Evolutionary conservation across 2,888 invertebrate genomes (phyloP), one percentile per base, ranked within the genome.

Genomic region (Aleiodes testaceus): DNA sequence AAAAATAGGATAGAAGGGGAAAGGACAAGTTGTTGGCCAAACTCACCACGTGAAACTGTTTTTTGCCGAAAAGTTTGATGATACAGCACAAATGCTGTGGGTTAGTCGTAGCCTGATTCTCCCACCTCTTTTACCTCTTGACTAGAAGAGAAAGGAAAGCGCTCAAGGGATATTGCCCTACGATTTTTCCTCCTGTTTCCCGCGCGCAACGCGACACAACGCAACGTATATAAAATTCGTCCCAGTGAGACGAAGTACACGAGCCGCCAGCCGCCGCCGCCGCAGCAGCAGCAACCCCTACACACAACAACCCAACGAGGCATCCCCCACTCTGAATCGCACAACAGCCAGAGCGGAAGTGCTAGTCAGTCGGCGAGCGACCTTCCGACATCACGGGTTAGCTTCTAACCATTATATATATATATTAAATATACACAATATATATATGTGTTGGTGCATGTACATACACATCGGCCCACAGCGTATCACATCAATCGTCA

Each of bases 281-380:
- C 79, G 75, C 81, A 82, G 81, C 82, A 81, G 83, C 75, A 77
- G 81, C 80, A 82, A 80, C 84, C 84, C 83, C 84, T 84, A 86
- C 85, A 87, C 87, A 87, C 85, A 87, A 87, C 86, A 86, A 87
- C 82, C 83, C 86, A 86, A 85, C 85, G 85, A 83, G 83, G 82
- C 81, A 83, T 81, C 83, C 84, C 85, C 85, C 75, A 84, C 84
- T 83, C 85, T 84, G 83, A 87, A 87, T 87, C 86, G 86, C 87
- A 87, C 87, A 87, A 87, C 87, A 87, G 87, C 85, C 80, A 83
- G 82, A 85, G 81, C 87, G 87, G 87, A 87, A 87, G 86, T 87
- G 78, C 83, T 85, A 87, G 87, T 87, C 87, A 87, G 87, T 87
- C 86, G 87, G 85, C 85, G 87, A 87, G 87, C 87, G 87, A 87